Base-by-base conservation (phyloP, 1,140 invertebrate genomes). In the Drosophila athabasca region DNA sequence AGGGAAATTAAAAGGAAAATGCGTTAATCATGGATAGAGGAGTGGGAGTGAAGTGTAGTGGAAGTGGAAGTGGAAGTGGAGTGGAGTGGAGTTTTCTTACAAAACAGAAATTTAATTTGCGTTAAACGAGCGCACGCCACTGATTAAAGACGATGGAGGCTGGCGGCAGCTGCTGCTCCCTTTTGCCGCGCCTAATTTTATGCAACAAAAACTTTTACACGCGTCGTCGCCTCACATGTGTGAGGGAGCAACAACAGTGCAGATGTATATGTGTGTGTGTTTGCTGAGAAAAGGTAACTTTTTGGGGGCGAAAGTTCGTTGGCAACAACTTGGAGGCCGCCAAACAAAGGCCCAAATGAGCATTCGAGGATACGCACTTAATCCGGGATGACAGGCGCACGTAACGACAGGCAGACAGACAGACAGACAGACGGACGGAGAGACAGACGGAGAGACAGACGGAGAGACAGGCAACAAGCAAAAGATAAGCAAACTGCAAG, bases 171-270 rank as follows among this genome's bases (percentile, higher is more conserved):
- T 65, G 31, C 35, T 62, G 44, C 15, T 43, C 57, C 29, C 43
- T 29, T 44, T 19, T 70, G 53, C 69, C 46, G 44, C 69, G 54
- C 66, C 75, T 72, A 78, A 79, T 82, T 79, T 82, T 79, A 79
- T 85, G 82, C 82, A 87, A 78, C 70, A 88, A 71, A 87, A 87
- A 87, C 69, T 88, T 88, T 88, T 87, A 71, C 70, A 87, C 79
- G 79, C 82, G 73, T 81, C 81, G 78, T 78, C 82, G 78, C 78
- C 82, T 68, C 50, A 67, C 67, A 57, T 78, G 81, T 77, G 65
- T 76, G 76, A 72, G 29, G 9, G 17, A 19, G 17, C 22, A n/a
- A n/a, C n/a, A n/a, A n/a, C 7, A 24, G 60, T 41, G 5, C 5
- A 29, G 2, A 4, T 26, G 24, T 24, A 5, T 24, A 17, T 43